phyloP scores from a whole-genome alignment of 2,888 invertebrate species.

The Rotaria socialis region DNA sequence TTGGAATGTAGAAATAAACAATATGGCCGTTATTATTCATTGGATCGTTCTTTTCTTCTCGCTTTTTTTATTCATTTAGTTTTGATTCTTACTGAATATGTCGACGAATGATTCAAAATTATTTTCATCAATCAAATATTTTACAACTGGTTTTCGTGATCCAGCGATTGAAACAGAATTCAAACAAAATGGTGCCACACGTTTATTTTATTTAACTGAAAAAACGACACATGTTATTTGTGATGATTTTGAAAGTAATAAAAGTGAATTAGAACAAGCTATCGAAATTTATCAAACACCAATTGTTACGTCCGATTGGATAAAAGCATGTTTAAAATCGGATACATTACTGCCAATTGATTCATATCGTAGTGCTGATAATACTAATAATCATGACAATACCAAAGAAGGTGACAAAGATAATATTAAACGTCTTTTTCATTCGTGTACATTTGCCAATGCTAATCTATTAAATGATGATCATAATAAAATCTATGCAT shows the following conservation, averaged over 20 bases:
- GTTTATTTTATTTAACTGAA: conserved; percentile 79
- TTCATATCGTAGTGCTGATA: not conserved
- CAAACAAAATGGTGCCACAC: conserved; percentile 79
- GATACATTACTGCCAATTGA: conserved; percentile 37
- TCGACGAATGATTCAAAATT: not conserved
- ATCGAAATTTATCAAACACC: conserved; percentile 87
- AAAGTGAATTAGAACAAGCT: conserved; percentile 75
- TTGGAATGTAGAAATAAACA: too few relatives aligned
- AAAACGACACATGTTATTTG: conserved; percentile 87
- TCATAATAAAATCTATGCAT: conserved; percentile 73
- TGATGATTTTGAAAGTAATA: conserved; percentile 66
- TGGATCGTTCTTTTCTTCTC: not conserved
- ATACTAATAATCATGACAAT: not conserved
- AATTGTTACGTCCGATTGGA: conserved; percentile 67
- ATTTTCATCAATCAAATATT: conserved; percentile 5
- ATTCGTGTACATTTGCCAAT: conserved; percentile 52
- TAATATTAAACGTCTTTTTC: not conserved
- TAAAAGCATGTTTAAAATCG: conserved; percentile 36
- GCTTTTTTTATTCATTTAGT: not conserved
- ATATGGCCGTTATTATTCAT: too few relatives aligned
- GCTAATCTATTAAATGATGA: conserved; percentile 63
- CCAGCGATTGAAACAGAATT: conserved; percentile 67
- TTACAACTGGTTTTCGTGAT: not conserved
- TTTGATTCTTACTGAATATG: not conserved
- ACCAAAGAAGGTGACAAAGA: not conserved